A percentile compares a stretch with the other conserved stretches of the same genome.
Conservation (phyloP, 2,888 invertebrate genomes). For the Hesperia comma region DNA sequence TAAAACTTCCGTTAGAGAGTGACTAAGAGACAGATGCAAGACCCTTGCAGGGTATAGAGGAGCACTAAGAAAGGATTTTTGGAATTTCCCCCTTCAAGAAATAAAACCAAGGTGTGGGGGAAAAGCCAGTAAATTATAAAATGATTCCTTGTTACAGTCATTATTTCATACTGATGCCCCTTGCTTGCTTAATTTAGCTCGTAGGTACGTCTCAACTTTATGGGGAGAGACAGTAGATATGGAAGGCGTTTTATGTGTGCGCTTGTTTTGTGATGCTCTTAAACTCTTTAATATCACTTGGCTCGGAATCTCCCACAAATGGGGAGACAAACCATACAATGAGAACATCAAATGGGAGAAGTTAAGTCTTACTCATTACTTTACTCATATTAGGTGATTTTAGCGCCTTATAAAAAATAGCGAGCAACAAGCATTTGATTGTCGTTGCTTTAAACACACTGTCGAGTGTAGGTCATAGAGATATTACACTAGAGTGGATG, state of each 20-base stretch:
- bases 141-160: constrained; percentile 76
- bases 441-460: too few relatives aligned
- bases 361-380: constrained; percentile 86
- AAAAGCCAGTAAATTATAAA: constrained; percentile 2
- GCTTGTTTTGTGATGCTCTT: constrained; percentile 90
- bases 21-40: too few relatives aligned
- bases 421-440: too few relatives aligned
- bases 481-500: too few relatives aligned
- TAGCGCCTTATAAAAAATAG: too few relatives aligned
- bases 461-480: too few relatives aligned
- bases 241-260: constrained; percentile 86
- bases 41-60: too few relatives aligned
- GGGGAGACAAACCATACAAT: constrained; percentile 89
- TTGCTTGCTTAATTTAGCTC: constrained; percentile 91
- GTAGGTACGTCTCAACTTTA: constrained; percentile 87
- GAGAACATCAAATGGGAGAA: constrained; percentile 89
- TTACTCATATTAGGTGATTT: constrained; percentile 86
- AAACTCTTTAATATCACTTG: constrained; percentile 93
- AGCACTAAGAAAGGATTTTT: too few relatives aligned
- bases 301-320: constrained; percentile 94
- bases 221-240: constrained; percentile 90
- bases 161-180: constrained; percentile 88
- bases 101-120: too few relatives aligned
- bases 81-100: too few relatives aligned
- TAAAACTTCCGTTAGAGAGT: too few relatives aligned